These are phyloP conservation scores for Micrasema longulum DNA, from an alignment of 1,140 invertebrate species.

Conservation along the genomic window DNA sequence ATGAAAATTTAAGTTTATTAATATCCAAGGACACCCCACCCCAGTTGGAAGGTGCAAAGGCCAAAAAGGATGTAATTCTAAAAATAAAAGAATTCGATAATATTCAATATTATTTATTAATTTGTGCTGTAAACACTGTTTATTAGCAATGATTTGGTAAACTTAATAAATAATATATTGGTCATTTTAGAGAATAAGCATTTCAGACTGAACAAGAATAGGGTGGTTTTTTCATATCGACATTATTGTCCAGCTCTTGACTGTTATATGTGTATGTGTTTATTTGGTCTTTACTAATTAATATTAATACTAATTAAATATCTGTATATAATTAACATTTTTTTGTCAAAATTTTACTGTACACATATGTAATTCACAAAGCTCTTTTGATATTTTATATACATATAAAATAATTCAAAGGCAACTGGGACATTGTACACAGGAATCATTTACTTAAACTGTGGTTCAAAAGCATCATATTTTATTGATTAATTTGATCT, in stretches of 20 bases:
- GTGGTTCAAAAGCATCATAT: too few relatives aligned
- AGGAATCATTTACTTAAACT: too few relatives aligned
- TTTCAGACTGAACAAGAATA: constrained; percentile 11
- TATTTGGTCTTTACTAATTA: constrained; percentile 32
- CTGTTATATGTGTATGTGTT: constrained; percentile 10
- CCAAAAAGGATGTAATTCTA: too few relatives aligned
- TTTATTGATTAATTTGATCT: too few relatives aligned
- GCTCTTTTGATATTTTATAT: constrained; percentile 28
- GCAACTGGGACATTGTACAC: too few relatives aligned
- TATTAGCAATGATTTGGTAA: constrained; percentile 37
- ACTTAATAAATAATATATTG: constrained; percentile 32
- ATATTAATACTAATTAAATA: constrained; percentile 27
- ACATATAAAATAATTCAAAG: too few relatives aligned
- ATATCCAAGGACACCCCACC: too few relatives aligned
- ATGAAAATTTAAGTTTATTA: too few relatives aligned
- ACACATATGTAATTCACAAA: constrained; percentile 11
- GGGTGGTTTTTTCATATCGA: not conserved
- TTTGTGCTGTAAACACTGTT: constrained; percentile 20
- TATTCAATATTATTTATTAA: constrained; percentile 27
- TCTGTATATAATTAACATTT: constrained; percentile 25
- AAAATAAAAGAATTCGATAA: not conserved
- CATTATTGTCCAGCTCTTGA: constrained; percentile 5
- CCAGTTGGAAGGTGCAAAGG: too few relatives aligned
- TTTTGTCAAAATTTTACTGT: constrained; percentile 18
- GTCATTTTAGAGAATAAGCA: constrained; percentile 31